Evolutionary conservation across 2,797 vertebrate species (phyloP).

Genomic region (Carapus acus): DNA sequence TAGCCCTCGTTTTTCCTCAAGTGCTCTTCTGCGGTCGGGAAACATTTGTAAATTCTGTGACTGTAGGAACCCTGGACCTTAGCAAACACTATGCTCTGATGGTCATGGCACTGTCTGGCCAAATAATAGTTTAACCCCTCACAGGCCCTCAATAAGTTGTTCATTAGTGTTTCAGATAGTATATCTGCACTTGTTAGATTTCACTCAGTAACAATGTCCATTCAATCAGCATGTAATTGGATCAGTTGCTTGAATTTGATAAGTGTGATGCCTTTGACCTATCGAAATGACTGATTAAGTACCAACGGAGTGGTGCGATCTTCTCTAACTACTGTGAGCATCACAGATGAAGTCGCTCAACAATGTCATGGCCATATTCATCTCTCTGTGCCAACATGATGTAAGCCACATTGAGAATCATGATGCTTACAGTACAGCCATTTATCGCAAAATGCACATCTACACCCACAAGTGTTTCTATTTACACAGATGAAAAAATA

Average conservation of each 20-base stretch:
- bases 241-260: conserved; percentile 64
- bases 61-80: neutral
- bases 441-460: conserved; percentile 1
- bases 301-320: conserved; percentile 27
- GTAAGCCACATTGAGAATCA: conserved; percentile 30
- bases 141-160: conserved; percentile 23
- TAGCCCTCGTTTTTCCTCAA: too few species aligned
- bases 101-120: conserved; percentile 5
- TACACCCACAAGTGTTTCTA: conserved; percentile 16
- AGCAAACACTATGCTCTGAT: conserved; percentile 22
- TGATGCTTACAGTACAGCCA: conserved; percentile 7
- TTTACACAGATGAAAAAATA: conserved; percentile 2
- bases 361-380: conserved; percentile 37
- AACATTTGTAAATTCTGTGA: neutral
- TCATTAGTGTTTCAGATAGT: conserved; percentile 53
- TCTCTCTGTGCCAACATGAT: conserved; percentile 37
- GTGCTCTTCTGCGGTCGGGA: too few species aligned
- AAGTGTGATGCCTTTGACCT: conserved; percentile 48
- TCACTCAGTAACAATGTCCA: conserved; percentile 50
- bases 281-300: conserved; percentile 51
- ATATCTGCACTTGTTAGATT: conserved; percentile 46
- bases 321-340: conserved; percentile 41
- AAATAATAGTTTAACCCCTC: conserved; percentile 39
- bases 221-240: conserved; percentile 73
- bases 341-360: conserved; percentile 49